A percentile compares a stretch with the other conserved stretches of the same genome.
phyloP scores from a whole-genome alignment of 2,797 vertebrate genomes.

The Acanthornis magna region DNA sequence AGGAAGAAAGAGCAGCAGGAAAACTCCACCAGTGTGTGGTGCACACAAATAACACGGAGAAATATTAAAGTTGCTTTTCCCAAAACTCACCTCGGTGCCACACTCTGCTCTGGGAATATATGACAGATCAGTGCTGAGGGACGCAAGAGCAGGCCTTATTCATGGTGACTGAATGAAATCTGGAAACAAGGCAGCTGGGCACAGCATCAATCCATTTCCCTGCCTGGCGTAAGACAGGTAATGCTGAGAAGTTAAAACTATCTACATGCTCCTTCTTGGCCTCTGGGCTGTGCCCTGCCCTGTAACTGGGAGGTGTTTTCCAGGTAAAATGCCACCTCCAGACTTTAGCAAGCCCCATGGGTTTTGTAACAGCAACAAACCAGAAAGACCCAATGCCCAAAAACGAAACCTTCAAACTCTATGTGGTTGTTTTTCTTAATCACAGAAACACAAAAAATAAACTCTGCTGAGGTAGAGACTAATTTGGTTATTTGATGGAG shows the following conservation, averaged over 20 bases:
- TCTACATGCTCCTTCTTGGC: background rate
- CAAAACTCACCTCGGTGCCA: background rate
- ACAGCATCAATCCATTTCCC: background rate
- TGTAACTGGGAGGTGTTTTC: background rate
- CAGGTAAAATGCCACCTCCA: background rate
- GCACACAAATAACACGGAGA: fast-evolving
- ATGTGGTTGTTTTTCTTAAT: background rate
- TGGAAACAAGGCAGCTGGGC: background rate
- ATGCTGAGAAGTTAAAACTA: background rate
- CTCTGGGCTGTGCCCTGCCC: background rate
- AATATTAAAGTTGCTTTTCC: background rate
- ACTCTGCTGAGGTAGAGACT: background rate
- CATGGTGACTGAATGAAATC: background rate
- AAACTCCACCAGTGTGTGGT: fast-evolving
- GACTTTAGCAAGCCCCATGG: background rate
- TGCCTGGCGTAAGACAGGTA: background rate
- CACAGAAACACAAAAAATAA: background rate
- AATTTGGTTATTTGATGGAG: background rate
- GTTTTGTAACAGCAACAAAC: background rate
- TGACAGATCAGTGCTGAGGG: background rate
- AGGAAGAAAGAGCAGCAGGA: background rate
- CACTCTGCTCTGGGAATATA: background rate
- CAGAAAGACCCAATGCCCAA: background rate
- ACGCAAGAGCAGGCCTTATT: background rate
- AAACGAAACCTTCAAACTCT: background rate